A percentile compares a stretch with the other conserved stretches of the same genome.
These are phyloP conservation scores for Coryphaenoides rupestris DNA, from an alignment of 2,113 vertebrate species.

Conservation along the genomic window DNA sequence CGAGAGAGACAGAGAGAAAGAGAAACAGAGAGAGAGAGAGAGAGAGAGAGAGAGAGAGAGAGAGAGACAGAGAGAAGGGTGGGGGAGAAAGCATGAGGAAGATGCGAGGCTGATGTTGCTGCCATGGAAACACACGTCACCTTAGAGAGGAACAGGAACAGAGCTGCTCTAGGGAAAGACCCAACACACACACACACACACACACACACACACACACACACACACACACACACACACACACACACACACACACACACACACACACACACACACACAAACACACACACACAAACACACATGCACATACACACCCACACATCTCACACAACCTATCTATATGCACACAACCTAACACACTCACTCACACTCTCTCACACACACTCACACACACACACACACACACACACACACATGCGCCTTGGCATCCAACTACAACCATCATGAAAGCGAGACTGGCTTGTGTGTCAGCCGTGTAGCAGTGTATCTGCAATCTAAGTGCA, in stretches of 20 bases:
- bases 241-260: neutral
- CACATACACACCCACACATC: slow-evolving; percentile 7
- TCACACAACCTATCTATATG: too few species aligned
- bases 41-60: neutral
- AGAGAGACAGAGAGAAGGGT: neutral
- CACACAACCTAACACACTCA: too few species aligned
- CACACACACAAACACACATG: slow-evolving; percentile 4
- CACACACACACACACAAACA: slow-evolving; percentile 4
- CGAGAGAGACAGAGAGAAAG: too few species aligned
- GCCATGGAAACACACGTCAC: slow-evolving; percentile 69
- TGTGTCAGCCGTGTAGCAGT: slow-evolving; percentile 7
- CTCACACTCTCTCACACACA: too few species aligned
- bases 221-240: neutral
- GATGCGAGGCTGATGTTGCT: slow-evolving; percentile 64
- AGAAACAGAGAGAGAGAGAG: too few species aligned
- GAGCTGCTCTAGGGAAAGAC: slow-evolving; percentile 64
- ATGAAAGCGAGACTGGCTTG: slow-evolving; percentile 18
- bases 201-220: slow-evolving; percentile 4
- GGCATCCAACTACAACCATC: slow-evolving; percentile 47
- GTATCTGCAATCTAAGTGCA: slow-evolving; percentile 13
- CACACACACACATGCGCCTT: slow-evolving; percentile 46
- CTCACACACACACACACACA: slow-evolving; percentile 10
- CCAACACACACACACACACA: slow-evolving; percentile 21
- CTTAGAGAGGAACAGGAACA: slow-evolving; percentile 60
- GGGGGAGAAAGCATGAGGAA: slow-evolving; percentile 10